These are phyloP conservation scores for Syngnathus rostellatus DNA, from an alignment of 2,797 vertebrate genomes.

Conservation along the genomic window DNA sequence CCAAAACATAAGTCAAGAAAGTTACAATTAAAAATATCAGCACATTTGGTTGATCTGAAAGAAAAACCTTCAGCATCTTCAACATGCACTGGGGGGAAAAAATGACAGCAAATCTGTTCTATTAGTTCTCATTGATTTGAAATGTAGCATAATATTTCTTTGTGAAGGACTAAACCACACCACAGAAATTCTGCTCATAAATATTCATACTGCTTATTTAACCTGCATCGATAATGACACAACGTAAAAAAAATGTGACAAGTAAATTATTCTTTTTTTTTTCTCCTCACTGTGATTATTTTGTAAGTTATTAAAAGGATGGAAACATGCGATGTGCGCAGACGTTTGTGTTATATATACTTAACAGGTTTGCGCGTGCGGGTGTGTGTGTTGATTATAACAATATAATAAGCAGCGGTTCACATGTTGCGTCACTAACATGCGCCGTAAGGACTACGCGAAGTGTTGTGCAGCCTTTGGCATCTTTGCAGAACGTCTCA, in stretches of 20 bases:
- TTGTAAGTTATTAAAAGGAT: no score
- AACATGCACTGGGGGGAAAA: neutral
- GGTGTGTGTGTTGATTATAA: no score
- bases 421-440: conserved; percentile 50
- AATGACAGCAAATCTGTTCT: neutral
- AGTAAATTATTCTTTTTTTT: no score
- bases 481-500: neutral
- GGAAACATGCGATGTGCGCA: no score
- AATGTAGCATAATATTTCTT: neutral
- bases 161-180: neutral
- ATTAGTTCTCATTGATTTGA: neutral
- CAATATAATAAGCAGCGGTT: neutral
- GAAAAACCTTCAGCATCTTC: neutral
- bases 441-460: conserved; percentile 36
- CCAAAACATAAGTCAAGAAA: conserved; percentile 69
- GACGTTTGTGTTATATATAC: no score
- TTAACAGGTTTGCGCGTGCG: no score
- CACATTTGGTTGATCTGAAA: neutral
- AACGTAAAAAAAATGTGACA: no score
- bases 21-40: neutral
- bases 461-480: neutral
- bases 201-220: no score
- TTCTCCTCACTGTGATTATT: no score
- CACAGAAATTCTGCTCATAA: no score
- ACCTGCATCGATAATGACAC: no score